Base-by-base conservation (phyloP, 2,888 invertebrate species). In the Blastobasis lacticolella region DNA sequence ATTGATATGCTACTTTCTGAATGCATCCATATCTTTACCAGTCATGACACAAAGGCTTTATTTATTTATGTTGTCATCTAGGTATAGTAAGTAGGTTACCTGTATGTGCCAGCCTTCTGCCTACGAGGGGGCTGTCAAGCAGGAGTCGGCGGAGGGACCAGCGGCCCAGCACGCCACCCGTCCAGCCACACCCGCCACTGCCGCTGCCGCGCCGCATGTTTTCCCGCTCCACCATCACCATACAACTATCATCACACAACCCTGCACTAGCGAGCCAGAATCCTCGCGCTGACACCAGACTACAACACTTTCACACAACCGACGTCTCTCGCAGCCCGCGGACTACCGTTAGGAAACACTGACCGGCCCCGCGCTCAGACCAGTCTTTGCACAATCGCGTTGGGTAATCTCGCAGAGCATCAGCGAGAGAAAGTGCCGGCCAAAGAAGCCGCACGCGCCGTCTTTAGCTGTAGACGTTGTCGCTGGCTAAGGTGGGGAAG, bases 111-210 rank as follows among this genome's bases (percentile, higher is more conserved):
- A 93, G 89, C 64, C 93, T 88, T 49, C 92, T 87, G 42, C 92
- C 92, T 52, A 93, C 89, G 23, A 93, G 85, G 4, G 93, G 93
- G 73, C 92, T 93, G 62, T 93, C 92, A 54, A 93, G 92, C 53
- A 94, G 88, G 57, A 94, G 81, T 56, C 93, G 90, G 47, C 93
- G 89, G 44, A 94, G 77, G 23, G 93, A 94, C 89, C 93, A 92
- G 64, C 93, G 84, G 57, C 88, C 84, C 49, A 87, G 73, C 59
- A 85, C 72, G 53, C 87, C 88, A 55, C 86, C 83, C 59, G 87
- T 84, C 79, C 88, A 85, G 67, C 84, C 77, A 58, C 85, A 83
- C 58, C 84, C 81, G 46, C 78, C 75, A 8, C 62, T 61, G 53
- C 78, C 76, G 67, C 84, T 75, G 57, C 85, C 84, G 54, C 86